Base-by-base conservation (phyloP, 2,797 vertebrate species). In the Coracias cyanogaster region DNA sequence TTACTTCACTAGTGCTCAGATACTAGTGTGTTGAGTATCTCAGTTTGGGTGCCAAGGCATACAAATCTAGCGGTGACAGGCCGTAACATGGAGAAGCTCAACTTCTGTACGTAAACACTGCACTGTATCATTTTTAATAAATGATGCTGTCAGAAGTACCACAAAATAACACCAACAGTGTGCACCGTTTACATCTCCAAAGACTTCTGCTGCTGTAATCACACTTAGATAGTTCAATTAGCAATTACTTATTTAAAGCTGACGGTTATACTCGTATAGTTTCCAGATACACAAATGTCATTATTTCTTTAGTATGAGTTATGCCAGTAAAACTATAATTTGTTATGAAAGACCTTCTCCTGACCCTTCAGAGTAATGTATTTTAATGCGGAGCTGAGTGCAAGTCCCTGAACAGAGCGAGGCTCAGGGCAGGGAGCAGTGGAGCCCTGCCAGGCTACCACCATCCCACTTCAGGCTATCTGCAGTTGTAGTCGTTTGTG, bases 201-300 rank as follows among this genome's bases (percentile, higher is more conserved):
- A 43, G 3, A 2, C 4, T 41, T 65, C n/a, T 80, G 54, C 33
- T 45, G 31, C 13, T 61, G 10, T 57, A 58, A 31, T 70, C 24
- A 31, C 51, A 41, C 31, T 69, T 72, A 43, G 28, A 33, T 69
- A 12, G 16, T 57, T 85, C n/a, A 45, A 21, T 54, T 71, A 69
- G 11, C 49, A 77, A 35, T 41, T 26, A 10, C 8, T 81, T 61
- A 21, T 17, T 65, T 82, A 52, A 76, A 69, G 15, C 37, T 58
- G 77, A 25, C 0, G 0, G 11, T 20, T 91, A 17, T 15, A 28
- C 33, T 49, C 0, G 0, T 51, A 4, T 14, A 31, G 22, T 58
- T 62, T 74, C n/a, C n/a, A 67, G 39, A 25, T 29, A 51, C 6
- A 37, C 13, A 35, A 33, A 29, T 33, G 45, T 29, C 15, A 2